phyloP scores from a whole-genome alignment of 2,797 vertebrate species.

The Scleropages formosus region DNA sequence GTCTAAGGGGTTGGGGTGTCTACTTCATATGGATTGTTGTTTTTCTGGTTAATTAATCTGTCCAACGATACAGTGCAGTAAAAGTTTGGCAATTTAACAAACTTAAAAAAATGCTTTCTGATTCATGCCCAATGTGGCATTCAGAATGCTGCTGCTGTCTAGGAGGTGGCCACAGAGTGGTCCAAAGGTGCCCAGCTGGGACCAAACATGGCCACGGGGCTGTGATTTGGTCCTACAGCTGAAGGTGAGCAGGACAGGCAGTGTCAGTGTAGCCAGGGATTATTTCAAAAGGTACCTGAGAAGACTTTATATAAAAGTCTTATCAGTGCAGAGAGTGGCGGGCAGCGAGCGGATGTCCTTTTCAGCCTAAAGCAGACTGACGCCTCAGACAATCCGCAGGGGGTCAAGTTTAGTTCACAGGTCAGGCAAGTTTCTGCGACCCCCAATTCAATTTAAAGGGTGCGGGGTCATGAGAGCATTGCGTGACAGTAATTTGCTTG shows the following conservation, averaged over 20 bases:
- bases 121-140: no score
- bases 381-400: constrained; percentile 12
- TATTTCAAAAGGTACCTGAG: constrained; percentile 4
- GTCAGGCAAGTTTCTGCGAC: neutral
- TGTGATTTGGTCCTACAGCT: constrained; percentile 20
- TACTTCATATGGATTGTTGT: no score
- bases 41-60: no score
- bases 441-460: constrained; percentile 14
- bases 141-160: no score
- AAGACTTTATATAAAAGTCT: constrained; percentile 29
- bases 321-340: constrained; percentile 19
- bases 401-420: constrained; percentile 20
- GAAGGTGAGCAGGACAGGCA: constrained; percentile 25
- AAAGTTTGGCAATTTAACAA: no score
- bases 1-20: no score
- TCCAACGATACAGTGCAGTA: no score
- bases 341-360: constrained; percentile 22
- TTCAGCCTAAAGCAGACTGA: constrained; percentile 19
- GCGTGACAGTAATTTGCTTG: constrained; percentile 20
- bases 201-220: constrained; percentile 10
- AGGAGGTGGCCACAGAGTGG: neutral
- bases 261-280: neutral
- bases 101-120: no score
- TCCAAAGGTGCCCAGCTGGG: neutral
- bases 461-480: constrained; percentile 1